phyloP scores from a whole-genome alignment of 92 coral and sea anemone species.

The Nematostella vectensis region DNA sequence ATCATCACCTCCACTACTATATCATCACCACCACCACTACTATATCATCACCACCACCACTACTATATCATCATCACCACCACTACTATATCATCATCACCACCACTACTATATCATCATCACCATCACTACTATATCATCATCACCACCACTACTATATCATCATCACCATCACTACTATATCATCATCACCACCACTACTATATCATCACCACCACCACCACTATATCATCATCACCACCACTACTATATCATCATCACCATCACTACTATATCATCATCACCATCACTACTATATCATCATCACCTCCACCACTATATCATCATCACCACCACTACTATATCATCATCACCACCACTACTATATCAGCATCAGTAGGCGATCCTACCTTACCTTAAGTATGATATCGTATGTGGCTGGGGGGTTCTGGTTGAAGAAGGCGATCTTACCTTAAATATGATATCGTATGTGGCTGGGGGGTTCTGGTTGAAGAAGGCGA shows the following conservation, averaged over 20 bases:
- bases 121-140: neutral
- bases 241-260: neutral
- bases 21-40: too few relatives aligned
- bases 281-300: neutral
- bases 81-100: neutral
- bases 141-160: too few relatives aligned
- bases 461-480: conserved; percentile 70
- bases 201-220: neutral
- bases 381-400: conserved; percentile 10
- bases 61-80: neutral
- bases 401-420: conserved; percentile 54
- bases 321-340: neutral
- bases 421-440: conserved; percentile 59
- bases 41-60: too few relatives aligned
- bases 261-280: neutral
- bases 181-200: neutral
- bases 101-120: neutral
- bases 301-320: neutral
- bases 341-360: neutral
- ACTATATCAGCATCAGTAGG: neutral
- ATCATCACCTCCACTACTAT: too few relatives aligned
- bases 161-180: neutral
- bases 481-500: too few relatives aligned
- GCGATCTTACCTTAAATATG: conserved; percentile 89
- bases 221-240: neutral